Evolutionary conservation across 2,888 invertebrate species (phyloP), one percentile per base, ranked within the genome.

Genomic region (Thera obeliscata): DNA sequence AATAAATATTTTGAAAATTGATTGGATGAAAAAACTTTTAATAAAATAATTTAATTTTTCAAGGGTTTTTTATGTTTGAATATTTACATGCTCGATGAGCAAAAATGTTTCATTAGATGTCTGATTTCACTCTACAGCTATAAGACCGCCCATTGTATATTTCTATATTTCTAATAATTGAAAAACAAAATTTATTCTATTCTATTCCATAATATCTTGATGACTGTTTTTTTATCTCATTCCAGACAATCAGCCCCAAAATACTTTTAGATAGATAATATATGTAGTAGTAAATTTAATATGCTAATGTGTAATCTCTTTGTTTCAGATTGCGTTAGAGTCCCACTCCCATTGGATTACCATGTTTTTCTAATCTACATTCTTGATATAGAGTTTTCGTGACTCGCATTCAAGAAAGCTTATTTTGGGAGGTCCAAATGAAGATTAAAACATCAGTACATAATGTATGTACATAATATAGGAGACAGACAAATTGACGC

Each of bases 331-430:
- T 71, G 75, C 64, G 67, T 71, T 76, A 66, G 68, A 72, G 71
- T 65, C 61, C 71, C 75, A 59, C 69, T 70, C 68, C 66, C 72
- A 69, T 60, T 74, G 72, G 81, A 88, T 89, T 89, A 87, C 87
- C 89, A 89, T 90, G 88, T 87, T 89, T 88, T 86, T 83, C 82
- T 81, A 86, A 90, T 89, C 84, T 84, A 82, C 83, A 81, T 86
- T 76, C 71, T 79, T 81, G 82, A 89, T 89, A 91, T 88, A 83
- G 83, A 81, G 76, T 74, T 84, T 80, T 77, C 91, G 92, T 92
- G 92, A 90, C 91, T 85, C 82, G 91, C 87, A 91, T 91, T 71
- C 74, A 80, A 77, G 83, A 72, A 66, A 75, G 81, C 81, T 82
- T 85, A 88, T 88, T 50, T 86, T 66, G 60, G 66, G 62, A 58